Evolutionary conservation across 2,113 vertebrate genomes (phyloP).

Genomic region (Cyprinodon tularosa): DNA sequence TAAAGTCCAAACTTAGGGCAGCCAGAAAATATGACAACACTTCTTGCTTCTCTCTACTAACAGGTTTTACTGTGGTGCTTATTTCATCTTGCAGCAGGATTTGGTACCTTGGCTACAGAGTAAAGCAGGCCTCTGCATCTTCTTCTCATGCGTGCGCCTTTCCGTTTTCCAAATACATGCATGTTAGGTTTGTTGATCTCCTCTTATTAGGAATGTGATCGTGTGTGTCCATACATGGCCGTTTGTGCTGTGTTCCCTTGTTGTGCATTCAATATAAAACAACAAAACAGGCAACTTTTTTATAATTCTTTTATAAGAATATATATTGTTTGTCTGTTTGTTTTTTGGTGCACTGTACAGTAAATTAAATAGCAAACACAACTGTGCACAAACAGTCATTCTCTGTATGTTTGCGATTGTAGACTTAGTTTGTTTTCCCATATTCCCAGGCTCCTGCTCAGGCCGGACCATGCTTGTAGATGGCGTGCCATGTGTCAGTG

Average conservation of each 20-base stretch:
- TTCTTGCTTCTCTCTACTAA: too few relatives aligned
- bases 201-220: neutral
- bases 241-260: neutral
- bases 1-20: too few relatives aligned
- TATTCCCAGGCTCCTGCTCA: slow-evolving; percentile 60
- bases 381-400: slow-evolving; percentile 18
- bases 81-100: too few relatives aligned
- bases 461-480: slow-evolving; percentile 53
- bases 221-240: too few relatives aligned
- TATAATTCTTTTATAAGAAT: slow-evolving; percentile 13
- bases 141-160: neutral
- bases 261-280: neutral
- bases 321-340: slow-evolving; percentile 33
- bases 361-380: slow-evolving; percentile 47
- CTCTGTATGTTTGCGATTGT: slow-evolving; percentile 54
- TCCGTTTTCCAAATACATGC: neutral
- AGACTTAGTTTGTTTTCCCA: slow-evolving; percentile 54
- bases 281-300: neutral
- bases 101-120: too few relatives aligned
- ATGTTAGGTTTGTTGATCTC: neutral
- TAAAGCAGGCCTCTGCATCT: neutral
- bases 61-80: too few relatives aligned
- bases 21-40: too few relatives aligned
- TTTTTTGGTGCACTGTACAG: slow-evolving; percentile 3
- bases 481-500: slow-evolving; percentile 41